Evolutionary conservation across 2,797 vertebrate genomes (phyloP), one percentile per base, ranked within the genome.

Genomic region (Bradypodion pumilum): DNA sequence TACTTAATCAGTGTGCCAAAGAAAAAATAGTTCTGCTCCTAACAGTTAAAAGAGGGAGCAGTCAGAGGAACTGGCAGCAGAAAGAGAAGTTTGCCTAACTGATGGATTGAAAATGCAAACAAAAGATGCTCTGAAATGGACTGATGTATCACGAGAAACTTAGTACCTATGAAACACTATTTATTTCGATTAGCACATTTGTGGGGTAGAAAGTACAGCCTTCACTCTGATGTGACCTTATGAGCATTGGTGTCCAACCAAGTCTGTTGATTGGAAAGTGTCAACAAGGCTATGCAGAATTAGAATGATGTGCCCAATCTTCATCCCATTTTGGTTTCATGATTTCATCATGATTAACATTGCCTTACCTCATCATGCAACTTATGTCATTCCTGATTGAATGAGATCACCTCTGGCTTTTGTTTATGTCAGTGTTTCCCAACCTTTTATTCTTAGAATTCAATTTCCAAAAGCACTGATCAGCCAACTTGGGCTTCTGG

Each of bases 1-100:
- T 90, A 82, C 79, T 94, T 93, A 93, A 91, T 86, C 87, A 90
- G 87, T 91, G 85, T 90, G 84, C 85, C 90, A 63, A 76, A 74
- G 66, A 91, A 56, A 84, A 92, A 59, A 80, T 83, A 29, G 74
- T 92, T n/a, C 88, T 90, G 75, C 81, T 92, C 79, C 85, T 90
- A 94, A 90, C 25, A 82, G 89, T 85, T 92, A 90, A 85, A 75
- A 81, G 90, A 65, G 63, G 85, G 62, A 90, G 76, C 62, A 72
- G 7, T 83, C 86, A 87, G 78, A 86, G 86, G 40, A 80, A 85
- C 82, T 91, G 91, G 89, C 89, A 93, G 86, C 44, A 82, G 74
- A 80, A 86, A 66, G 74, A 37, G 76, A 88, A 27, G 44, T 0
- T 0, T 69, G 15, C 32, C 63, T 62, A 76, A n/a, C 76, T 16